Percentiles rank a stretch among this genome's conserved stretches.
Evolutionary conservation across 2,888 invertebrate genomes (phyloP).

Genomic region (Rhagonycha lutea): DNA sequence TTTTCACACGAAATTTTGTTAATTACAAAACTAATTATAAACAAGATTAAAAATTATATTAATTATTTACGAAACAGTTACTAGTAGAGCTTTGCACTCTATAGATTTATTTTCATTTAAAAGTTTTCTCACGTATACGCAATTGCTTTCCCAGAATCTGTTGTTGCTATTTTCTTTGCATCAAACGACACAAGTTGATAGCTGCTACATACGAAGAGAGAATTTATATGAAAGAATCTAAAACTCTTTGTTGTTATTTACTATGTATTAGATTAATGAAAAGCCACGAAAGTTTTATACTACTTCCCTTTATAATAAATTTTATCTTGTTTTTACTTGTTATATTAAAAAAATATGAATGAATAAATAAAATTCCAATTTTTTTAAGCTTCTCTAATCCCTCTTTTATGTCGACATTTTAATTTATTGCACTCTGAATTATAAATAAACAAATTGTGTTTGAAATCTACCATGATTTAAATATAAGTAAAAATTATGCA

Average conservation of each 20-base stretch:
- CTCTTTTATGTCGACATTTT: neutral
- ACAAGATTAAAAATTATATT: neutral
- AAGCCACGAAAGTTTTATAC: neutral
- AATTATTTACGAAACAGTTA: neutral
- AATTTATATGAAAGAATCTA: constrained; percentile 10
- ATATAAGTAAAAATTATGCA: neutral
- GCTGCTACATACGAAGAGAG: constrained; percentile 17
- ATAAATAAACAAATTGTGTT: neutral
- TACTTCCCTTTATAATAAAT: neutral
- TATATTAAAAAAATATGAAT: neutral
- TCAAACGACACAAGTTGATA: constrained; percentile 18
- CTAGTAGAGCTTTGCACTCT: constrained; percentile 1
- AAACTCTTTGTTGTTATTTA: constrained; percentile 4
- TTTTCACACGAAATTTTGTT: too few relatives aligned
- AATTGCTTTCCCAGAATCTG: constrained; percentile 18
- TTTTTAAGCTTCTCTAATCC: neutral
- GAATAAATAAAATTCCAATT: neutral
- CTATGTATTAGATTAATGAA: neutral
- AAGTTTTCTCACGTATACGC: constrained; percentile 9
- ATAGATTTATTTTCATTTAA: constrained; percentile 11
- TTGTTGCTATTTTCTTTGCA: constrained; percentile 18
- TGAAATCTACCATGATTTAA: neutral
- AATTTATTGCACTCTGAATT: neutral
- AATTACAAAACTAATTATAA: too few relatives aligned
- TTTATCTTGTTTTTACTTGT: neutral